Evolutionary conservation across 2,888 invertebrate species (phyloP).

Genomic region (Diplazon laetatorius): DNA sequence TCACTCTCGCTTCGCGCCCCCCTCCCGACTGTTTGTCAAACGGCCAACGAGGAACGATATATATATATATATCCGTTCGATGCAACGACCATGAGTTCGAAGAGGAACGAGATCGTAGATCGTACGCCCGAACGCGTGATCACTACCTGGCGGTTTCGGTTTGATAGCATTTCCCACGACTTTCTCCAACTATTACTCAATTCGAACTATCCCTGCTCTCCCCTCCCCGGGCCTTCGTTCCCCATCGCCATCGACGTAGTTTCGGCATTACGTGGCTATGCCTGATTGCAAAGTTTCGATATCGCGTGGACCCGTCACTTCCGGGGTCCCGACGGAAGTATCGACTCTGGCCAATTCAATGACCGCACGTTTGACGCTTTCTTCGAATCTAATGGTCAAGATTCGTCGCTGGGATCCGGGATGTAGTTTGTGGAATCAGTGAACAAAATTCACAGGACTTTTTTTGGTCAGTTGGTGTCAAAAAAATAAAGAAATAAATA

Average conservation of each 20-base stretch:
- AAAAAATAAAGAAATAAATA: too few relatives aligned
- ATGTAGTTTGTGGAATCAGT: too few relatives aligned
- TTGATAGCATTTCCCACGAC: slow-evolving; percentile 57
- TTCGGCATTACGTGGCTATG: slow-evolving; percentile 18
- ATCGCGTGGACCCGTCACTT: slow-evolving; percentile 20
- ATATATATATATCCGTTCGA: slow-evolving; percentile 29
- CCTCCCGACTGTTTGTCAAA: slow-evolving; percentile 50
- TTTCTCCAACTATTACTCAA: slow-evolving; percentile 61
- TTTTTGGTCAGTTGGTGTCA: too few relatives aligned
- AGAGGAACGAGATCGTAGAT: slow-evolving; percentile 46
- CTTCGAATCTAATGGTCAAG: too few relatives aligned
- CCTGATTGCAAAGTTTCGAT: slow-evolving; percentile 49
- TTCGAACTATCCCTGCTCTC: slow-evolving; percentile 56
- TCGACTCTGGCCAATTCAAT: slow-evolving; percentile 9
- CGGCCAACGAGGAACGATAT: slow-evolving; percentile 36
- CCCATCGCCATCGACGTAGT: slow-evolving; percentile 13
- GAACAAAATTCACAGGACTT: too few relatives aligned
- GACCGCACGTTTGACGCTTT: not conserved
- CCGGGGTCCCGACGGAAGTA: not conserved
- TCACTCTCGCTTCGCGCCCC: slow-evolving; percentile 20
- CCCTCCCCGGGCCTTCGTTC: slow-evolving; percentile 13
- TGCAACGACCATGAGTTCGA: slow-evolving; percentile 34
- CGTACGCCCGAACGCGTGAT: slow-evolving; percentile 51
- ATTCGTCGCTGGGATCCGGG: too few relatives aligned
- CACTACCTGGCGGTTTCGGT: slow-evolving; percentile 50